Evolutionary conservation across 2,797 vertebrate genomes (phyloP), one percentile per base, ranked within the genome.

Genomic region (Paramormyrops hopkinsi): DNA sequence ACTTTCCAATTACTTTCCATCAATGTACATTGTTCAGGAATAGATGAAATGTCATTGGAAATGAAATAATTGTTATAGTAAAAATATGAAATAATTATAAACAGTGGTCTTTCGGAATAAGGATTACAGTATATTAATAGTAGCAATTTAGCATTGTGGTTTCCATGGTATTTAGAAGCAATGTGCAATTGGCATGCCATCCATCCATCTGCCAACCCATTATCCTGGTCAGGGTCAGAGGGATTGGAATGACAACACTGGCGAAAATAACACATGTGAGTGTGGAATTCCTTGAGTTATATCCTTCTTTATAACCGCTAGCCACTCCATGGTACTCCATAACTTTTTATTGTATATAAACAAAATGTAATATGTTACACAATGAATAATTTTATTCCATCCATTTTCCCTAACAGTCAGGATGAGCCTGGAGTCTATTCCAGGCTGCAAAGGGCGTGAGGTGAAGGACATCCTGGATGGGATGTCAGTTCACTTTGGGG

Each of bases 341-440:
- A 79, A n/a, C 17, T 79, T 79, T 79, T n/a, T 79, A 79, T 79
- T 79, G 37, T 79, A 79, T 79, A 79, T 41, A 14, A 79, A 79
- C 37, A 9, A 41, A 79, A 79, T 79, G 73, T 79, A 79, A 44
- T n/a, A 79, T 44, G 14, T 79, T 73, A 37, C 29, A 37, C 29
- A 73, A 73, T 33, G 9, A 62, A 25, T 37, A 33, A 37, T 79
- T 44, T 41, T n/a, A 17, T 79, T 5, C 37, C 37, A 41, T 41
- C 69, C 9, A 69, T 69, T 69, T 69, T 14, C 62, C 3, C 9
- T 69, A 37, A 73, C 29, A 73, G 65, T 37, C 29, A 73, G 29
- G 29, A 29, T 73, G 65, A 37, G 29, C 29, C 65, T 37, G 65
- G 4, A 37, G 65, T 73, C 11, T 69, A 12, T 33, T 11, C 62